These are phyloP conservation scores for Thaleichthys pacificus DNA, from an alignment of 2,797 vertebrate genomes.

Conservation along the genomic window DNA sequence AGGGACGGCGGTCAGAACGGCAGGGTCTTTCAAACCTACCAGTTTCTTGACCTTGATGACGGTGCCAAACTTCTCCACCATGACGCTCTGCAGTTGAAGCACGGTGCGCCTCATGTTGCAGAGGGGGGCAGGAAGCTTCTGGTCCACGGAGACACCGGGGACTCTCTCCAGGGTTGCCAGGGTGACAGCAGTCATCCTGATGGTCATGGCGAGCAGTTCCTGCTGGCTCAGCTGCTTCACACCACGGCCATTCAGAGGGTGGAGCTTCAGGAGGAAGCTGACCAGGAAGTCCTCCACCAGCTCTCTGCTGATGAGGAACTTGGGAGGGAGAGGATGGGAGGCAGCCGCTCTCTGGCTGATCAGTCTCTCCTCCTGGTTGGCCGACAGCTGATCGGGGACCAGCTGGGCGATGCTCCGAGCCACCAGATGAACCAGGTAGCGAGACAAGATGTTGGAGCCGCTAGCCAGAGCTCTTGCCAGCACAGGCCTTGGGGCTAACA, in stretches of 20 bases:
- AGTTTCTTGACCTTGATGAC: not conserved
- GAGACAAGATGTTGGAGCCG: not conserved
- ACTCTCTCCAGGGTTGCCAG: not conserved
- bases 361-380: not conserved
- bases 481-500: not conserved
- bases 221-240: not conserved
- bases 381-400: not conserved
- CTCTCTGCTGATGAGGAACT: not conserved
- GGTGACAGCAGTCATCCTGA: not conserved
- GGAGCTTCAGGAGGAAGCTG: not conserved
- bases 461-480: not conserved
- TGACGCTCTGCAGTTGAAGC: not conserved
- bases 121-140: not conserved
- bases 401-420: not conserved
- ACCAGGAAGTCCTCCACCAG: conserved; percentile 1
- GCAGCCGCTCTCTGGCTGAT: not conserved
- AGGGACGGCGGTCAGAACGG: not conserved
- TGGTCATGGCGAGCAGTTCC: not conserved
- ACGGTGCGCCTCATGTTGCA: conserved; percentile 3
- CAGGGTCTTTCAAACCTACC: not conserved
- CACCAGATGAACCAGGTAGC: not conserved
- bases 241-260: conserved; percentile 1
- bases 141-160: not conserved
- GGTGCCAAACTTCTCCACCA: not conserved
- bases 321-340: not conserved